Evolutionary conservation across 2,797 vertebrate species (phyloP).

Genomic region (Enteromius fasciolatus): DNA sequence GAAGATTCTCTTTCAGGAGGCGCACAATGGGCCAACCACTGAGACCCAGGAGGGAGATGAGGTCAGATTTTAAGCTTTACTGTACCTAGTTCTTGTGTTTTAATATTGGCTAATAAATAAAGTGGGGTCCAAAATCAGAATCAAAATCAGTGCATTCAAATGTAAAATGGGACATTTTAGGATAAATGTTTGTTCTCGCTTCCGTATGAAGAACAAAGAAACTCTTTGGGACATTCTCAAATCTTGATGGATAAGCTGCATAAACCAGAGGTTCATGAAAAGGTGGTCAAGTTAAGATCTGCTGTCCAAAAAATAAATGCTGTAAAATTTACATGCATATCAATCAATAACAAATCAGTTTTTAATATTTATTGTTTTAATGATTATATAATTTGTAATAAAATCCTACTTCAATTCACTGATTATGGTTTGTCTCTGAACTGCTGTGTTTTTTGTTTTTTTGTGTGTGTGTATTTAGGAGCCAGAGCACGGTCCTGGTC

Average conservation of each 20-base stretch:
- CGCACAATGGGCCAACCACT: constrained; percentile 91
- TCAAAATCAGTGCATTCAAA: background rate
- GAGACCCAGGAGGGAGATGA: constrained; percentile 95
- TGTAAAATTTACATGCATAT: background rate
- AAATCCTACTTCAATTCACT: constrained; percentile 27
- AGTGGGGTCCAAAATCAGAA: background rate
- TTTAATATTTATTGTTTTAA: background rate
- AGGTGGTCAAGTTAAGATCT: background rate
- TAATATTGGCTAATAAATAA: background rate
- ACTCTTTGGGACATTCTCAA: background rate
- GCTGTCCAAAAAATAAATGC: background rate
- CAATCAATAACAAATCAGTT: too few relatives aligned
- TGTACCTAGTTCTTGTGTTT: background rate
- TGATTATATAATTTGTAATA: background rate
- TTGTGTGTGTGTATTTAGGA: constrained; percentile 76
- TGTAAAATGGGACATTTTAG: background rate
- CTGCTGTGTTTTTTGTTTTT: background rate
- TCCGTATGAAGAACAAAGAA: background rate
- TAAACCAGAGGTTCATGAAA: too few relatives aligned
- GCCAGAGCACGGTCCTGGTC: constrained; percentile 87
- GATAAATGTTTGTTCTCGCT: background rate
- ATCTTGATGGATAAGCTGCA: background rate
- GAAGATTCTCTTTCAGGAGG: constrained; percentile 98
- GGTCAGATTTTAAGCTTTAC: constrained; percentile 70
- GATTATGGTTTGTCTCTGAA: constrained; percentile 24